These are phyloP conservation scores for Eulemur rufifrons DNA, from an alignment of 2,113 vertebrate genomes.

Conservation along the genomic window DNA sequence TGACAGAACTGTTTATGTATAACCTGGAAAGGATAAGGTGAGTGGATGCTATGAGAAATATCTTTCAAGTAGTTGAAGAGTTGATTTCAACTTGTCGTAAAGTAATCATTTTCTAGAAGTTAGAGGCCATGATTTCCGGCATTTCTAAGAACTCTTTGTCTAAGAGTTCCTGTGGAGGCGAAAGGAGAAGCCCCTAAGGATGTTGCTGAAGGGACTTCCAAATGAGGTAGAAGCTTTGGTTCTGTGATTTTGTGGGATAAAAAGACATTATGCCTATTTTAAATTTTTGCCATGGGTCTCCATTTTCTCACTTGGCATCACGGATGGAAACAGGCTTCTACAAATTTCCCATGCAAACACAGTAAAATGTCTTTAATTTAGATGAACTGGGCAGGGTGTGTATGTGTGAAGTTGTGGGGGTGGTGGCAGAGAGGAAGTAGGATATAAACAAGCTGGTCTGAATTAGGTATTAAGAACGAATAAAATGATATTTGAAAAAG, in stretches of 20 bases:
- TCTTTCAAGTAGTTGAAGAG: background rate
- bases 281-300: background rate
- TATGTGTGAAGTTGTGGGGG: slow-evolving; percentile 48
- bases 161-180: background rate
- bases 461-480: slow-evolving; percentile 12
- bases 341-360: slow-evolving; percentile 48
- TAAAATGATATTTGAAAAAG: background rate
- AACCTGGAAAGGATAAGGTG: background rate
- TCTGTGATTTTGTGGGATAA: background rate
- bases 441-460: background rate
- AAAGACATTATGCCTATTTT: background rate
- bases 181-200: background rate
- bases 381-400: slow-evolving; percentile 27
- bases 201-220: background rate
- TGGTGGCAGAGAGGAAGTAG: slow-evolving; percentile 29
- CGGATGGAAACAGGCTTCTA: slow-evolving; percentile 50
- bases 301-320: slow-evolving; percentile 53
- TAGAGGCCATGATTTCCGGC: background rate
- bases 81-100: background rate
- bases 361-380: slow-evolving; percentile 51
- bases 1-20: background rate
- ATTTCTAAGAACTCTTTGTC: background rate
- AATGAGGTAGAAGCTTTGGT: background rate
- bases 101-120: background rate
- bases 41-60: background rate